Evolutionary conservation across 2,113 vertebrate genomes (phyloP), one percentile per base, ranked within the genome.

Genomic region (Callionymus lyra): DNA sequence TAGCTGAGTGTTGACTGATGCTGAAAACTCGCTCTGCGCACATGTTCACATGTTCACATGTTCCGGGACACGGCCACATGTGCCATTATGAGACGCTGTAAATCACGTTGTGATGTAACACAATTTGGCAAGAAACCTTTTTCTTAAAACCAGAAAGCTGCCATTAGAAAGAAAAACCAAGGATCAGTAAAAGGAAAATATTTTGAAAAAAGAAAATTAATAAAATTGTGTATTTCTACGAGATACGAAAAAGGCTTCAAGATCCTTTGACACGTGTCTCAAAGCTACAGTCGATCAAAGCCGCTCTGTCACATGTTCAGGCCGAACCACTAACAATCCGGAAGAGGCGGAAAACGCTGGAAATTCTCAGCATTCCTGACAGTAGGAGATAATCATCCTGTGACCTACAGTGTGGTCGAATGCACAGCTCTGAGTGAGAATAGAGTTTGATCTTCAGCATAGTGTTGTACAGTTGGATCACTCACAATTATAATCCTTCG

Each of bases 351-450:
- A 65, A 74, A 67, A 76, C 13, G 54, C 75, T 83, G 82, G 81
- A 84, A 84, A 85, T 83, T 82, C 81, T 66, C 71, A 21, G 69
- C 81, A 83, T 85, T 84, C 82, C 82, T 83, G 82, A 79, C 81
- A 84, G 78, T 77, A 85, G 84, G 79, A 84, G 82, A 84, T 85
- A 83, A 82, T 82, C 77, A 74, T 70, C 74, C 72, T 45, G 11
- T 80, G 76, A 79, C 75, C 72, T 64, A 31, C 59, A 69, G 51
- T 1, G 31, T 58, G 75, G 72, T 77, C 59, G 53, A 67, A 63
- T 31, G 69, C 59, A 70, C 70, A 46, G 53, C 49, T 55, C 54
- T 1, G 35, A 59, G 54, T 56, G 56, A 71, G 70, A 53, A 48
- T 56, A 54, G 56, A 69, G 68, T 49, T 49, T 46, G 67, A 79